phyloP scores from a whole-genome alignment of 1,140 invertebrate species.

The Pissodes strobi region DNA sequence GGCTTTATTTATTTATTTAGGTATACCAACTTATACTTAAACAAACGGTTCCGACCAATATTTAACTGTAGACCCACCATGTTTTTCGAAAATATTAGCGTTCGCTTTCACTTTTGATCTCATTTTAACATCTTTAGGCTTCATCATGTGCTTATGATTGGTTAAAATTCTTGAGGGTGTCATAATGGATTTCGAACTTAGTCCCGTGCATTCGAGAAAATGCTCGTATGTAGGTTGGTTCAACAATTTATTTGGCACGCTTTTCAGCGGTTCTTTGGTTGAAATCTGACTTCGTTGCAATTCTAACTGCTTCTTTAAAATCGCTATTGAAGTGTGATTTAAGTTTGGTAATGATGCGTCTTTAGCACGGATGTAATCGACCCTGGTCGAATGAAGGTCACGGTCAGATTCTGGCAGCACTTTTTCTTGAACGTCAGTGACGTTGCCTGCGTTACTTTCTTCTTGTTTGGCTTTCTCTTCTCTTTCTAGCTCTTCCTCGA shows the following conservation, averaged over 20 bases:
- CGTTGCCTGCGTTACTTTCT: slow-evolving; percentile 40
- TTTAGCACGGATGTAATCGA: slow-evolving; percentile 44
- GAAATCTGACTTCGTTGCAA: slow-evolving; percentile 36
- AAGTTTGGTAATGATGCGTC: slow-evolving; percentile 39
- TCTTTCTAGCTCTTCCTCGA: slow-evolving; percentile 40
- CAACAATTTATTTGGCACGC: slow-evolving; percentile 3
- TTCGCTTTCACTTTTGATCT: slow-evolving; percentile 57
- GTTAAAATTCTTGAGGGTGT: slow-evolving; percentile 71
- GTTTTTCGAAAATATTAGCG: slow-evolving; percentile 45
- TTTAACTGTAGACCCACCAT: slow-evolving; percentile 46
- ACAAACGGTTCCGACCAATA: slow-evolving; percentile 55
- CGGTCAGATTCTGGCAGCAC: slow-evolving; percentile 19
- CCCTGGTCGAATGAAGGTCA: slow-evolving; percentile 29
- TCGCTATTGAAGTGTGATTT: slow-evolving; percentile 44
- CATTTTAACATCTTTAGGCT: slow-evolving; percentile 77
- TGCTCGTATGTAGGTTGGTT: slow-evolving; percentile 65
- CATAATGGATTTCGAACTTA: slow-evolving; percentile 80
- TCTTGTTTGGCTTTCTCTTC: slow-evolving; percentile 27
- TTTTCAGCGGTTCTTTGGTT: slow-evolving; percentile 10
- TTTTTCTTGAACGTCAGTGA: slow-evolving; percentile 22
- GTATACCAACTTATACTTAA: too few species aligned
- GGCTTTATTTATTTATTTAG: too few species aligned
- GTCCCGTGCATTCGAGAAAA: slow-evolving; percentile 77
- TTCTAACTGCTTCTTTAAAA: slow-evolving; percentile 49
- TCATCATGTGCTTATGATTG: slow-evolving; percentile 76